phyloP scores from a whole-genome alignment of 2,113 vertebrate genomes.

The Nansenia antarctica region DNA sequence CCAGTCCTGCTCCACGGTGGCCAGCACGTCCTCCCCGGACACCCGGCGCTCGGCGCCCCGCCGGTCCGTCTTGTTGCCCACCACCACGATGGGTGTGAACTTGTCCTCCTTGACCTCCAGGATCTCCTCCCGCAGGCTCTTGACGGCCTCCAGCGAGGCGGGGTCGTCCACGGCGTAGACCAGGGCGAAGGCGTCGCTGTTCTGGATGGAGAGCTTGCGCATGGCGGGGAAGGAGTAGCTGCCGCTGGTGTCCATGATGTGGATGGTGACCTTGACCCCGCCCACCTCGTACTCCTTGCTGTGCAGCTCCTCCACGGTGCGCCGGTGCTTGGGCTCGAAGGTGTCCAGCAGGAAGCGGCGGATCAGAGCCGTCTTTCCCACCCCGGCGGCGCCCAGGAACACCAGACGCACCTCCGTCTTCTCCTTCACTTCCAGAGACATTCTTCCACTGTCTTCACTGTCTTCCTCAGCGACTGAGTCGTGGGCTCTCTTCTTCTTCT shows the following conservation, averaged over 20 bases:
- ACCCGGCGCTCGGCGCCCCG: conserved; percentile 69
- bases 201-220: conserved; percentile 90
- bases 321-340: conserved; percentile 86
- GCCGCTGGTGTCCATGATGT: conserved; percentile 90
- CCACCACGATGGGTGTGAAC: conserved; percentile 85
- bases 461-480: not conserved
- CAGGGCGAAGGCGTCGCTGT: conserved; percentile 87
- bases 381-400: conserved; percentile 86
- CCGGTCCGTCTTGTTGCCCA: conserved; percentile 86
- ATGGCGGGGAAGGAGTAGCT: conserved; percentile 93
- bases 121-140: conserved; percentile 86
- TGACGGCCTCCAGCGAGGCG: conserved; percentile 83
- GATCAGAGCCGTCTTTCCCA: conserved; percentile 89
- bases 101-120: conserved; percentile 89
- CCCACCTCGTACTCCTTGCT: conserved; percentile 85
- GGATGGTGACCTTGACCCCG: conserved; percentile 81
- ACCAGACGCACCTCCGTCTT: conserved; percentile 86
- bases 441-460: conserved; percentile 48
- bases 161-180: conserved; percentile 87
- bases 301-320: conserved; percentile 92
- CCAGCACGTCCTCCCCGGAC: conserved; percentile 74
- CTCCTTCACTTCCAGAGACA: conserved; percentile 86
- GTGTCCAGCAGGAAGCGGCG: conserved; percentile 85
- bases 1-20: conserved; percentile 88
- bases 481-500: not conserved